Evolutionary conservation across 2,888 invertebrate genomes (phyloP), one percentile per base, ranked within the genome.

Genomic region (Sminthurinus aureus): DNA sequence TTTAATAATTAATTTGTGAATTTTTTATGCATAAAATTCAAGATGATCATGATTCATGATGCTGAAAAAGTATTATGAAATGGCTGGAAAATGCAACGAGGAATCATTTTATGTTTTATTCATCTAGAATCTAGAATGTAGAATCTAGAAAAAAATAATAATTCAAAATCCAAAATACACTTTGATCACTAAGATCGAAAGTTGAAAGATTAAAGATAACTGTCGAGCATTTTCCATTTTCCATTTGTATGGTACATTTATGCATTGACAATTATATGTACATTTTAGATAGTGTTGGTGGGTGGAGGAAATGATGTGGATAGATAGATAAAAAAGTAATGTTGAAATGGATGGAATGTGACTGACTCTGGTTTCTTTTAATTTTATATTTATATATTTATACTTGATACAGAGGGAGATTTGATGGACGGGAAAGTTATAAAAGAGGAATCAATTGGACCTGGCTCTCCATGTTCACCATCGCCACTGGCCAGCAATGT

Each of bases 351-450:
- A 71, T 71, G 20, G 71, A 24, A 24, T 20, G 3, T 24, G 71
- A 67, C 22, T 38, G 38, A 38, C 38, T 38, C 38, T 71, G n/a
- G 20, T 88, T 87, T 84, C 85, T 87, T 86, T 84, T 87, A 64
- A 87, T 88, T 86, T 87, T 88, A 73, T n/a, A n/a, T n/a, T n/a
- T n/a, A n/a, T n/a, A n/a, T n/a, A n/a, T 6, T 38, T 38, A 4
- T 38, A 38, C 6, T 38, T 38, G 38, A 38, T 38, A 38, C 71
- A 71, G 71, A n/a, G 67, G 8, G 71, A 24, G 71, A 71, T 84
- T 87, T 87, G 85, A 88, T 88, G 88, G 88, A 88, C 87, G 88
- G 88, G 82, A 88, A 88, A 87, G 86, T 87, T 81, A 88, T 88
- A 82, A 88, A 88, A 86, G 88, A 88, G 82, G 88, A 88, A 86